Evolutionary conservation across 2,797 vertebrate genomes (phyloP).

Genomic region (Chiroxiphia lanceolata): DNA sequence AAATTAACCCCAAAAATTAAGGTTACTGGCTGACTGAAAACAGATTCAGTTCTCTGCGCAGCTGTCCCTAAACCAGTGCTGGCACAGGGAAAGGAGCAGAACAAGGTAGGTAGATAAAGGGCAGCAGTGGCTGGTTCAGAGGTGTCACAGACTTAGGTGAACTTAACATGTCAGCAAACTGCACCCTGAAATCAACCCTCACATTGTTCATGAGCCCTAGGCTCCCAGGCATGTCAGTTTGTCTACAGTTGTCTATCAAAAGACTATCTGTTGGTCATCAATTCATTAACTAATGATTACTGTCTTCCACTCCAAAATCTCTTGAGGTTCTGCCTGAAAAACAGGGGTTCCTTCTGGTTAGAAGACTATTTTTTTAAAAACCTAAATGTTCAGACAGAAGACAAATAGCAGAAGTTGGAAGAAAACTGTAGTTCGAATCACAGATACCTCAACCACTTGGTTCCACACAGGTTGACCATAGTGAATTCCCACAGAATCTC

Average conservation of each 20-base stretch:
- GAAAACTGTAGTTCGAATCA: background rate
- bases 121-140: background rate
- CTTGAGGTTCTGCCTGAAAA: background rate
- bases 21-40: background rate
- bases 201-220: rapidly evolving
- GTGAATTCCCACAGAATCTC: background rate
- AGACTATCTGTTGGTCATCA: background rate
- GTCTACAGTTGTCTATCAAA: background rate
- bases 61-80: background rate
- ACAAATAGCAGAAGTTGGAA: background rate
- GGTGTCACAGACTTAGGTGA: background rate
- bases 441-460: background rate
- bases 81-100: background rate
- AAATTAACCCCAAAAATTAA: background rate
- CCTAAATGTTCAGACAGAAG: background rate
- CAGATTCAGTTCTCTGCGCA: background rate
- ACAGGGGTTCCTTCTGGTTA: background rate
- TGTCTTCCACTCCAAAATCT: background rate
- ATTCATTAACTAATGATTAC: background rate
- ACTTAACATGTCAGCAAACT: background rate
- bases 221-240: background rate
- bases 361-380: background rate
- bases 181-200: background rate
- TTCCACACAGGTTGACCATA: background rate
- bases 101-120: background rate